Conservation (phyloP, 2,797 vertebrate genomes). For the Sebastes kiyomatsui region DNA sequence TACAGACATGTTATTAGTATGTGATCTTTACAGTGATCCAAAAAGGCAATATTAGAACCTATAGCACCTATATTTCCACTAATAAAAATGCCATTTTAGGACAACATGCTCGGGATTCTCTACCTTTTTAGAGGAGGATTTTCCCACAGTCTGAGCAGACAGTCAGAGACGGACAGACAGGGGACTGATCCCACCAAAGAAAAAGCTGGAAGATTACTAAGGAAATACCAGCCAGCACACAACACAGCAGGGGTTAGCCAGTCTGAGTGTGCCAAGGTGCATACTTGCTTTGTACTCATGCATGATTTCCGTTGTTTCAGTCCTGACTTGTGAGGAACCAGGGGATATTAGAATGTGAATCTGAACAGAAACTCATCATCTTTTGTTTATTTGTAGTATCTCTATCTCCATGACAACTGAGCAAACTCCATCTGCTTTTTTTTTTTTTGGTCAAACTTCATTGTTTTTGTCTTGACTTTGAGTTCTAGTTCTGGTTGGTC, state of each 20-base stretch:
- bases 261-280: neutral
- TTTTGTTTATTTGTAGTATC: neutral
- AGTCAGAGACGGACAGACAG: neutral
- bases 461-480: neutral
- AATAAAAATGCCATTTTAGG: neutral
- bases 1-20: neutral
- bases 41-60: neutral
- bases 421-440: too few species aligned
- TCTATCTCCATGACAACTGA: neutral
- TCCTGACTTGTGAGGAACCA: neutral
- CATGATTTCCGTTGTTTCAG: neutral
- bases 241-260: neutral
- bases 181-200: neutral
- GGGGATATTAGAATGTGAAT: neutral
- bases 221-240: constrained; percentile 32
- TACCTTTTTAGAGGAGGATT: neutral
- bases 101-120: neutral
- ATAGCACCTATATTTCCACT: neutral
- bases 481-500: neutral
- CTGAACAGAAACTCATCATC: neutral
- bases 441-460: neutral
- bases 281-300: neutral
- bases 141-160: constrained; percentile 25
- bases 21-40: neutral
- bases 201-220: constrained; percentile 35